Evolutionary conservation across 2,113 vertebrate species (phyloP), one percentile per base, ranked within the genome.

Genomic region (Micronisus gabar): DNA sequence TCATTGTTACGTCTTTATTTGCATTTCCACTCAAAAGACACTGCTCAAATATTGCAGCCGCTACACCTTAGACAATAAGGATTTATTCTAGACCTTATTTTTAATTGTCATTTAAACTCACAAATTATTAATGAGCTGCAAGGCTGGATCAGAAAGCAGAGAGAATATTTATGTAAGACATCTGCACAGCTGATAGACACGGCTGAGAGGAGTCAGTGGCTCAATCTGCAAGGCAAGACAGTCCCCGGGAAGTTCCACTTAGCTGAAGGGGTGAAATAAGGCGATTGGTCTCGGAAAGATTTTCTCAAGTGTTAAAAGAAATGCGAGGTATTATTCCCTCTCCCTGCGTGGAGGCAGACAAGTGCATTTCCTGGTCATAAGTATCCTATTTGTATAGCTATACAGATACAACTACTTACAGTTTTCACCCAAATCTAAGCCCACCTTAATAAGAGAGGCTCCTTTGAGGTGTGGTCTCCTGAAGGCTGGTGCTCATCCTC

Each of bases 281-380:
- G 52, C 1, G 0, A 45, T 38, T 5, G 1, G 15, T 12, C 55
- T 74, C 7, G 0, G n/a, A 18, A 30, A 18, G 40, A 14, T 56
- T 48, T 78, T 38, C 71, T 48, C 26, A 27, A 34, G 48, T 10
- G 43, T 20, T 29, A 40, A 43, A 43, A 23, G 45, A 73, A 74
- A 48, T 2, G 12, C 1, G 0, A 34, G 20, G 15, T 27, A 16
- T 73, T 55, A 66, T 23, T 56, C 36, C 47, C 11, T 40, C 45
- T 61, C 62, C 34, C 48, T 27, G 36, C 1, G 2, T 9, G 5
- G 41, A 50, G 43, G 66, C 55, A 20, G n/a, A 30, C 7, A 11
- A 53, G 63, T 15, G n/a, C 25, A 47, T 41, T 70, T 58, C 38
- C 73, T 65, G 50, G 15, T 43, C 73, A 43, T 36, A 59, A 66